Conservation (phyloP, 2,113 vertebrate genomes). For the Pseudolaguvia tuberculata region DNA sequence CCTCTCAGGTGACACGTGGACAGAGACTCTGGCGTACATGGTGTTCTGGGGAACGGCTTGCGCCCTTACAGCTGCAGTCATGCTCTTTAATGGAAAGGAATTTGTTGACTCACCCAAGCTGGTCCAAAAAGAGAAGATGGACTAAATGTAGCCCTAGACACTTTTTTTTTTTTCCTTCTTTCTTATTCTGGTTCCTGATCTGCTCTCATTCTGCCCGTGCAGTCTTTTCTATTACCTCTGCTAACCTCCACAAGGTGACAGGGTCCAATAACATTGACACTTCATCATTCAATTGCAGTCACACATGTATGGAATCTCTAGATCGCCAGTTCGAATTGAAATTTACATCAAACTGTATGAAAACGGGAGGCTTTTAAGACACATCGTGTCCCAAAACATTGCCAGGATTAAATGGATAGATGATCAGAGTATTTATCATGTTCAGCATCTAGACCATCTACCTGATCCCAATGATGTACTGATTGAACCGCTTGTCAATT, state of each 20-base stretch:
- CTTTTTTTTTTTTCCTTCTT: constrained; percentile 22
- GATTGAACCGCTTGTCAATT: background rate
- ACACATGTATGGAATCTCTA: background rate
- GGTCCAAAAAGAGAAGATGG: constrained; percentile 98
- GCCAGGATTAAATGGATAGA: background rate
- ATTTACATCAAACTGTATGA: background rate
- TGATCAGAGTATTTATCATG: background rate
- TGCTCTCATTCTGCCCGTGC: constrained; percentile 17
- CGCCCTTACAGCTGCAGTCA: constrained; percentile 84
- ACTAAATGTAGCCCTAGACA: constrained; percentile 77
- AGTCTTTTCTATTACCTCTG: constrained; percentile 4
- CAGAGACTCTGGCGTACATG: constrained; percentile 90
- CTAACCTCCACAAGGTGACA: background rate
- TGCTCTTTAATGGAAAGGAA: constrained; percentile 90
- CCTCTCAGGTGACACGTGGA: constrained; percentile 86
- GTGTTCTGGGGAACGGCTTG: constrained; percentile 91
- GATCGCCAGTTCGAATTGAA: too few relatives aligned
- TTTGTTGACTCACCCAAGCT: constrained; percentile 94
- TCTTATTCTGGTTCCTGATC: constrained; percentile 28
- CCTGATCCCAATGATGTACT: background rate
- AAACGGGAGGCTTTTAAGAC: too few relatives aligned
- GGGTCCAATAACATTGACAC: constrained; percentile 19
- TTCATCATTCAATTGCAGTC: background rate
- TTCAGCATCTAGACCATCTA: background rate
- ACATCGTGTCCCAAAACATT: background rate